Evolutionary conservation across 2,888 invertebrate species (phyloP), one percentile per base, ranked within the genome.

Genomic region (Rhabditoides inermis): DNA sequence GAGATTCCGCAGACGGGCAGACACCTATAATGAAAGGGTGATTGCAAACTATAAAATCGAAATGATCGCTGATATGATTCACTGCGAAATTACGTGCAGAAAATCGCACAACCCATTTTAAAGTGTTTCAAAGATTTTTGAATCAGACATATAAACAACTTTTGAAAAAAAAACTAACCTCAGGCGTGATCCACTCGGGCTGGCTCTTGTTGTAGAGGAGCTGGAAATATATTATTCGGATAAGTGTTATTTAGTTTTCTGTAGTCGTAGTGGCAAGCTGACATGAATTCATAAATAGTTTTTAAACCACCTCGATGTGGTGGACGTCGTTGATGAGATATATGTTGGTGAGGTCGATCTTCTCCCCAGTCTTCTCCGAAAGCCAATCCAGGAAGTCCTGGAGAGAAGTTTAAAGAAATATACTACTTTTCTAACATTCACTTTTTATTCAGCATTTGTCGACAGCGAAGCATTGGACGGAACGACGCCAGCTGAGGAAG

Each of bases 261-360:
- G n/a, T n/a, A n/a, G n/a, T n/a, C n/a, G n/a, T n/a, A n/a, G n/a
- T n/a, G n/a, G n/a, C n/a, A n/a, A n/a, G 32, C 15, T 32, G 7
- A 15, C 32, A 10, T 32, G 32, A 32, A 32, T 6, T 10, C 32
- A 15, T 32, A 32, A 6, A 32, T 10, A 30, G 45, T 20, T 41
- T 20, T 10, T 25, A 35, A n/a, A n/a, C 7, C 23, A 69, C 71
- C 60, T 72, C 72, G 45, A 72, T 71, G 44, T 58, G 68, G 48
- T 65, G 61, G 22, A 61, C 63, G 56, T 72, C 72, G 20, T 65
- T 58, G 32, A 72, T 44, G 41, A 60, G 36, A 39, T 65, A 69
- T 35, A 70, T 52, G 39, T 64, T 61, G 2, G 47, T 51, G 50
- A 67, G 57, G 18, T 57, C 53, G 6, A 72, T 55, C 23, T 49